phyloP scores from a whole-genome alignment of 2,888 invertebrate species.

The Gymnosoma rotundatum region DNA sequence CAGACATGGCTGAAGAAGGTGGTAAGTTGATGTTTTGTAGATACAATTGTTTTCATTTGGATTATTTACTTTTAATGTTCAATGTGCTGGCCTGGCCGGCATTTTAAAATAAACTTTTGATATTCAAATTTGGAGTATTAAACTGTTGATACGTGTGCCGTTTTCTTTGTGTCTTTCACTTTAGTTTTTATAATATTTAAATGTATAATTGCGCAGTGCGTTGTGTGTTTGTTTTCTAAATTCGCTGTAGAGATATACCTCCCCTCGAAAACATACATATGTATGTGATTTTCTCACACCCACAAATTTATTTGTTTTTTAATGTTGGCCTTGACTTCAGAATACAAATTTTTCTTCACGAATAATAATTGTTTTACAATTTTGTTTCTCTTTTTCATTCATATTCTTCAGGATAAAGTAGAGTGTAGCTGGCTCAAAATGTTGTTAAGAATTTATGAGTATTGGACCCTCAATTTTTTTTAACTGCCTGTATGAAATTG shows the following conservation, averaged over 20 bases:
- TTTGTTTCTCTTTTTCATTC: not conserved
- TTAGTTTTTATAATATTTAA: not conserved
- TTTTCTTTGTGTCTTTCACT: not conserved
- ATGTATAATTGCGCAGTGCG: slow-evolving; percentile 7
- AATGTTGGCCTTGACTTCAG: slow-evolving; percentile 62
- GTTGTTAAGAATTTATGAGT: no score
- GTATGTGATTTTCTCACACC: slow-evolving; percentile 55
- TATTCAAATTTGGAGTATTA: not conserved
- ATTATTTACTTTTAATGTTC: not conserved
- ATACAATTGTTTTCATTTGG: not conserved
- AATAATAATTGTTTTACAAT: slow-evolving; percentile 25
- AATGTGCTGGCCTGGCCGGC: not conserved
- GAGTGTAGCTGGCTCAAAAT: not conserved
- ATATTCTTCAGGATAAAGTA: not conserved
- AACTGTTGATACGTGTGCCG: slow-evolving; percentile 28
- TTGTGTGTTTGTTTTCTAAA: not conserved
- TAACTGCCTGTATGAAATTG: no score
- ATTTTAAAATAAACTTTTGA: no score
- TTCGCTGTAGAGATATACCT: slow-evolving; percentile 19
- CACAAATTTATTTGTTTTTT: slow-evolving; percentile 33
- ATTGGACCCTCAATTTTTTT: no score
- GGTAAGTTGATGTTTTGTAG: slow-evolving; percentile 37
- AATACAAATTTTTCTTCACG: slow-evolving; percentile 17
- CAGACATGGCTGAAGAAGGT: slow-evolving; percentile 24
- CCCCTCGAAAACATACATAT: slow-evolving; percentile 2